These are phyloP conservation scores for Myotis myotis DNA, from an alignment of 2,797 vertebrate genomes.

Conservation along the genomic window DNA sequence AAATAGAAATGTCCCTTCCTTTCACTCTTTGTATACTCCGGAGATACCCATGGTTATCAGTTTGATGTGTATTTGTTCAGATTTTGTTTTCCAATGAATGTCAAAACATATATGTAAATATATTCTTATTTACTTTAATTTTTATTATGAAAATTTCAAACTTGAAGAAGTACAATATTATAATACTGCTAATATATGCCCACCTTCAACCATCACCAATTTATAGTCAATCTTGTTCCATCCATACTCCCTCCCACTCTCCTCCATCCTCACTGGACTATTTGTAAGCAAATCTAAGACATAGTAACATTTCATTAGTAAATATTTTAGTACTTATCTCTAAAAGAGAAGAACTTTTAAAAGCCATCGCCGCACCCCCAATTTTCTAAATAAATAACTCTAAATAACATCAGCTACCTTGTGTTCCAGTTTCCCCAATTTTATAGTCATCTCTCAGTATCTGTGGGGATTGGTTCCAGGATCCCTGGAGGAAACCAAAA, in stretches of 20 bases:
- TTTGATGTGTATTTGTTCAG: neutral
- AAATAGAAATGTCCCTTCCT: neutral
- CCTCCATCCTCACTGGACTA: neutral
- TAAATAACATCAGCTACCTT: neutral
- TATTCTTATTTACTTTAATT: slow-evolving; percentile 20
- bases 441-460: neutral
- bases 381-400: neutral
- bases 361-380: neutral
- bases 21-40: neutral
- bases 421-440: neutral
- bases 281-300: neutral
- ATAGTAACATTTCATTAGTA: neutral
- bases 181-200: neutral
- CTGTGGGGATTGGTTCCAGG: neutral
- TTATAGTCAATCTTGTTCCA: neutral
- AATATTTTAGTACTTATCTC: slow-evolving; percentile 2
- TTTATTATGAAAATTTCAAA: slow-evolving; percentile 8
- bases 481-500: neutral
- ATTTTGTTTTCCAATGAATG: slow-evolving; percentile 7
- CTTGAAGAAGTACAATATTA: neutral
- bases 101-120: neutral
- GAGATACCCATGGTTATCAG: neutral
- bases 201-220: neutral
- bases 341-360: neutral
- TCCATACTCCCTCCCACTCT: neutral